A percentile compares a stretch with the other conserved stretches of the same genome.
phyloP scores from a whole-genome alignment of 2,113 vertebrate species.

The Alligator sinensis region DNA sequence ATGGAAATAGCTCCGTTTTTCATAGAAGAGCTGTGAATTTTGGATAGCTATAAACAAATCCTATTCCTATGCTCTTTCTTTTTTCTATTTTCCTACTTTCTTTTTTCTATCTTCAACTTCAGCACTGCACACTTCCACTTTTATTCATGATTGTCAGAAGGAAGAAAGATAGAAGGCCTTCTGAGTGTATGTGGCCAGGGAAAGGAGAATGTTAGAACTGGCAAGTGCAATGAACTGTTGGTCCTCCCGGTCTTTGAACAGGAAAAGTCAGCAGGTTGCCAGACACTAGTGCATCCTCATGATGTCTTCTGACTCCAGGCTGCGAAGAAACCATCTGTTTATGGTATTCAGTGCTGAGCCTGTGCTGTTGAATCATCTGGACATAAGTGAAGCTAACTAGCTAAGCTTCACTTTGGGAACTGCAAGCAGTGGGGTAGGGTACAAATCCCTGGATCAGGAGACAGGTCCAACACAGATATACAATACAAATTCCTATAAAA shows the following conservation, averaged over 20 bases:
- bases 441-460: background rate
- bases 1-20: background rate
- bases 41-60: background rate
- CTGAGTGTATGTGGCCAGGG: background rate
- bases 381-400: background rate
- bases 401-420: constrained; percentile 24
- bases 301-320: constrained; percentile 12
- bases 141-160: no score
- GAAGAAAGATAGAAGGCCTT: background rate
- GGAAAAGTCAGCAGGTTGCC: constrained; percentile 42
- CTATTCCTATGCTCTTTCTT: fast-evolving
- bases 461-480: background rate
- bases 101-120: background rate
- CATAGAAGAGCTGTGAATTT: background rate
- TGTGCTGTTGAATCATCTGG: constrained; percentile 23
- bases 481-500: background rate
- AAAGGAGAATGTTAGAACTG: background rate
- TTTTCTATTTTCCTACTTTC: background rate
- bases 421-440: background rate
- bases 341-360: constrained; percentile 14
- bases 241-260: background rate
- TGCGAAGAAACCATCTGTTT: constrained; percentile 39
- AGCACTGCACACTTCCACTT: background rate
- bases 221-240: background rate
- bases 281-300: background rate